phyloP scores from a whole-genome alignment of 30 jellyfish, hydroid and myxozoan species.

The Mastigias papua region DNA sequence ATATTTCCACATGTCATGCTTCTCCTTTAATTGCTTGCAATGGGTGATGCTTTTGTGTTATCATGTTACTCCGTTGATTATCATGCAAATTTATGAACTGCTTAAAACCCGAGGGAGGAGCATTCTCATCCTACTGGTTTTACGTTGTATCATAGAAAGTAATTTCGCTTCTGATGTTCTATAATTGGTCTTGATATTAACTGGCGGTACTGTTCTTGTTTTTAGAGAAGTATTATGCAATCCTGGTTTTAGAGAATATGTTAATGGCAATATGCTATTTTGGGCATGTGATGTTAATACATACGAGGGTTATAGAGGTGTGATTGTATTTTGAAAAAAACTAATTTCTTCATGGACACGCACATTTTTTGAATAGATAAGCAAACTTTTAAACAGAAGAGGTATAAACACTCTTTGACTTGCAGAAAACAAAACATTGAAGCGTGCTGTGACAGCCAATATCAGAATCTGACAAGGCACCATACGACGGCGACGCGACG shows the following conservation, averaged over 20 bases:
- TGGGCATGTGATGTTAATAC: slow-evolving; percentile 95
- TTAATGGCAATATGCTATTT: slow-evolving; percentile 91
- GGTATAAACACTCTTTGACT: slow-evolving; percentile 7
- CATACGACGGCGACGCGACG: slow-evolving; percentile 34
- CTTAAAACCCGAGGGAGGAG: no score
- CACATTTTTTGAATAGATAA: neutral
- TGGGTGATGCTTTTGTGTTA: no score
- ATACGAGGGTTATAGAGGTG: slow-evolving; percentile 91
- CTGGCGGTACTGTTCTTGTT: neutral
- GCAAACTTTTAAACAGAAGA: slow-evolving; percentile 24
- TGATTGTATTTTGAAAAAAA: neutral
- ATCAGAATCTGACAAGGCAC: slow-evolving; percentile 58
- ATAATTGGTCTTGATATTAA: neutral
- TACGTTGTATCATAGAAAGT: no score
- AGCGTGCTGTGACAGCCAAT: slow-evolving; percentile 48
- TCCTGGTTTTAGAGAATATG: slow-evolving; percentile 84
- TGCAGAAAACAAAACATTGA: slow-evolving; percentile 3
- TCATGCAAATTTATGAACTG: no score
- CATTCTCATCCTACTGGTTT: no score
- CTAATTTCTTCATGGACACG: neutral
- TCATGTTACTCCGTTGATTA: no score
- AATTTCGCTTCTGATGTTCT: neutral
- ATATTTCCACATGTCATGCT: no score
- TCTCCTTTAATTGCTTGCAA: no score
- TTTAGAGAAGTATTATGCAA: slow-evolving; percentile 79